Percentiles rank a stretch among this genome's conserved stretches.
Evolutionary conservation across 2,113 vertebrate genomes (phyloP).

Genomic region (Gobius niger): DNA sequence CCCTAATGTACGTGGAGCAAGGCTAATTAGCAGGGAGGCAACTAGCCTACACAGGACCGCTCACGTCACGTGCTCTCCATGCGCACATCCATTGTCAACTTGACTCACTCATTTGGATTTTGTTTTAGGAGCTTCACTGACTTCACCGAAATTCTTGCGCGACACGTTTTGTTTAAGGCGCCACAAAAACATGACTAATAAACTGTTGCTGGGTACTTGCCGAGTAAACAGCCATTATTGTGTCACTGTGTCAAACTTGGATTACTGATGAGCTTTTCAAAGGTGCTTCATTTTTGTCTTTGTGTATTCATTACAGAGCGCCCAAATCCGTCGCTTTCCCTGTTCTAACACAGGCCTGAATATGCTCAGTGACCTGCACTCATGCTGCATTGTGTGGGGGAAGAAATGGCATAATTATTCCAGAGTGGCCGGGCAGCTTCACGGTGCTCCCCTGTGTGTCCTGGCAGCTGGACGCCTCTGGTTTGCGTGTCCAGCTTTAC

Average conservation of each 20-base stretch:
- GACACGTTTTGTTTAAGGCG: slow-evolving; percentile 2
- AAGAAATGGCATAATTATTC: slow-evolving; percentile 56
- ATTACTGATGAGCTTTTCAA: slow-evolving; percentile 8
- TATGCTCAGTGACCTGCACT: slow-evolving; percentile 61
- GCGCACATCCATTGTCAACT: background rate
- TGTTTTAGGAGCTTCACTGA: slow-evolving; percentile 47
- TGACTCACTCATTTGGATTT: background rate
- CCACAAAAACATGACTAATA: background rate
- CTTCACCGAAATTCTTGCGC: slow-evolving; percentile 35
- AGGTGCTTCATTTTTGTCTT: slow-evolving; percentile 4
- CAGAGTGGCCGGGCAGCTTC: slow-evolving; percentile 58
- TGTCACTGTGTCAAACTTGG: background rate
- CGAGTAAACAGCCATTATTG: slow-evolving; percentile 18
- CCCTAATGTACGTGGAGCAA: slow-evolving; percentile 24
- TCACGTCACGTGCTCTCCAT: background rate
- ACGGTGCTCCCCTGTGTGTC: slow-evolving; percentile 55
- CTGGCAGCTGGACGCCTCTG: slow-evolving; percentile 62
- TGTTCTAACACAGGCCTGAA: slow-evolving; percentile 44
- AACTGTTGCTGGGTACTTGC: background rate
- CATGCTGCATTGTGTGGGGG: slow-evolving; percentile 37
- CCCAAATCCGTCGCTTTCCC: slow-evolving; percentile 22
- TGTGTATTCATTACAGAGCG: slow-evolving; percentile 7
- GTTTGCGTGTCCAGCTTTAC: slow-evolving; percentile 61
- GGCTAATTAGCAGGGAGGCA: background rate
- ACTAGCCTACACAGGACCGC: background rate